Conservation (phyloP, 2,113 vertebrate genomes). For the Microtus pennsylvanicus region DNA sequence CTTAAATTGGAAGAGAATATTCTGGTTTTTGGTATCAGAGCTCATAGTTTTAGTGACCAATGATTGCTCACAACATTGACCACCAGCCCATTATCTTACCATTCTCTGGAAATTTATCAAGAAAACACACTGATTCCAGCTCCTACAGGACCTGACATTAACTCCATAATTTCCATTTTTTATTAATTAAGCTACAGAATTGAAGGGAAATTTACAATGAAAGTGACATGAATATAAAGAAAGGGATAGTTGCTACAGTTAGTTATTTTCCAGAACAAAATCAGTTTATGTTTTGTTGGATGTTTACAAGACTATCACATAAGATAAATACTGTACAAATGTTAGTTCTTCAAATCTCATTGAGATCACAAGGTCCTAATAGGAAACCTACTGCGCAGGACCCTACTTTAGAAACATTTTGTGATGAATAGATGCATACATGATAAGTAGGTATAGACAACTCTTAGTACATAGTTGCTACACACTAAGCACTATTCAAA, state of each 20-base stretch:
- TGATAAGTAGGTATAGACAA: not conserved
- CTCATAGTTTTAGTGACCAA: not conserved
- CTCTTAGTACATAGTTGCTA: not conserved
- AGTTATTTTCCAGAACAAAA: not conserved
- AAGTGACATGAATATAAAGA: not conserved
- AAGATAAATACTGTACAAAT: not conserved
- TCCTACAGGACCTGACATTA: not conserved
- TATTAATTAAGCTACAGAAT: conserved; percentile 3
- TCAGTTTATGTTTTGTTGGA: not conserved
- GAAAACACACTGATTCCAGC: not conserved
- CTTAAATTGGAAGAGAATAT: not conserved
- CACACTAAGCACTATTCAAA: not conserved
- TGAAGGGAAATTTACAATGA: not conserved
- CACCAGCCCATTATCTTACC: not conserved
- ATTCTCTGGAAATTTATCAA: conserved; percentile 17
- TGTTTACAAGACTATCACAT: not conserved
- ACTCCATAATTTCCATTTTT: not conserved
- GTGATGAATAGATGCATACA: not conserved
- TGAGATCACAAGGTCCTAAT: not conserved
- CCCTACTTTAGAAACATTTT: not conserved
- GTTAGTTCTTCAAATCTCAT: not conserved
- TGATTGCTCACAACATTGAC: not conserved
- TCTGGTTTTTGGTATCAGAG: not conserved
- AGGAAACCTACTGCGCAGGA: not conserved
- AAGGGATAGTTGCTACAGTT: no score